Evolutionary conservation across 2,113 vertebrate genomes (phyloP), one percentile per base, ranked within the genome.

Genomic region (Melanerpes aurifrons): DNA sequence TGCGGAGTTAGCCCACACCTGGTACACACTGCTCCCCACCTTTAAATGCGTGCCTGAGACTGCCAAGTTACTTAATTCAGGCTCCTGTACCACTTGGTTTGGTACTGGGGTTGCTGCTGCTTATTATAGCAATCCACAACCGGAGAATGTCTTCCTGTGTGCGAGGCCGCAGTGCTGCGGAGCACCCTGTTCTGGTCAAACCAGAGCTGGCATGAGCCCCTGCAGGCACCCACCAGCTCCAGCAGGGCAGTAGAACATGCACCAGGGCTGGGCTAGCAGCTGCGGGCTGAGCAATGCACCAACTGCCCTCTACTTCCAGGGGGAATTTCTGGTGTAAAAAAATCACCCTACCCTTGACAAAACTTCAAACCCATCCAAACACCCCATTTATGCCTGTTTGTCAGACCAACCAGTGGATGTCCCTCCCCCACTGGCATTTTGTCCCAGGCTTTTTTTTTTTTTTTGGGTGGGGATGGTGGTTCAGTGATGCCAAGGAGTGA

Each of bases 101-200:
- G 31, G 71, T 31, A 12, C 15, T 14, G 45, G 5, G 18, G 37
- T 48, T 62, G 73, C 32, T 37, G 64, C 21, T 66, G 16, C 62
- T 43, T 35, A 26, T 3, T 4, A 19, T 15, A 71, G 58, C 28
- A 8, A 6, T 15, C 29, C 25, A 7, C 29, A 5, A 3, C 12
- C 8, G 5, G 32, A 58, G 35, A 66, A 35, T 1, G 9, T 64
- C 20, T 62, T 35, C 10, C 47, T 4, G 15, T 11, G 29, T 12
- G 62, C 3, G 0, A 35, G 40, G 15, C 45, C 43, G 35, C 31
- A 21, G 57, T 3, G 7, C 2, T 6, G 2, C n/a, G 0, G 1
- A 6, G 22, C 12, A 15, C 19, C 22, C 3, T 7, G 19, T 25
- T 76, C 26, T 9, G 43, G 10, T 47, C 19, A n/a, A n/a, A 31